Evolutionary conservation across 2,113 vertebrate species (phyloP), one percentile per base, ranked within the genome.

Genomic region (Chaetops frenatus): DNA sequence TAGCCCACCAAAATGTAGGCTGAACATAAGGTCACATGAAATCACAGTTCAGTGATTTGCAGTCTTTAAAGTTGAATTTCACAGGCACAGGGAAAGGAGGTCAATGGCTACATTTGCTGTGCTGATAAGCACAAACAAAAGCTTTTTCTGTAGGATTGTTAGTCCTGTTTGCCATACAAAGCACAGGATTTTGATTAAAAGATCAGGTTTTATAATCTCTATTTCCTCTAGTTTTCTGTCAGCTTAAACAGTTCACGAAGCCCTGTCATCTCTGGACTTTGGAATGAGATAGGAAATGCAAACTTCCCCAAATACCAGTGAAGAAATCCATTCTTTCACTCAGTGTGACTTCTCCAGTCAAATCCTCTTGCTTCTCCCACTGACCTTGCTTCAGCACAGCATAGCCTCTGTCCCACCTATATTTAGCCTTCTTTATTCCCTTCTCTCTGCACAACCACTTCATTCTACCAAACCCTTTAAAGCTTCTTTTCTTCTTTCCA

Each of bases 51-150:
- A 15, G 14, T 6, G 12, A 28, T 69, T 35, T n/a, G 47, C 35
- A 36, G 31, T 60, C 10, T 61, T 76, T 44, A 18, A n/a, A 69
- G 42, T 0, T 69, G 53, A 47, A 33, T 77, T 73, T 70, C 40
- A 57, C 36, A 27, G 54, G 58, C 33, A 24, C 1, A 0, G 40
- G 42, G 24, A 13, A 92, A 91, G 48, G 50, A 81, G 50, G 25
- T 36, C 35, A 42, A 25, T 1, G 16, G 66, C 36, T 70, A 23
- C 0, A 0, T 67, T 81, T 70, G 51, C 50, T 0, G 0, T 45
- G 45, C 56, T 85, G n/a, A 25, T 54, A 9, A 85, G 51, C 44
- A 44, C n/a, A 70, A 91, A 35, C 25, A 58, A 3, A 76, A 66
- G 60, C 16, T 58, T 44, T 47, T 73, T 45, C 57, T 74, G 11